phyloP scores from a whole-genome alignment of 2,888 invertebrate genomes.

The Euplagia quadripunctaria region DNA sequence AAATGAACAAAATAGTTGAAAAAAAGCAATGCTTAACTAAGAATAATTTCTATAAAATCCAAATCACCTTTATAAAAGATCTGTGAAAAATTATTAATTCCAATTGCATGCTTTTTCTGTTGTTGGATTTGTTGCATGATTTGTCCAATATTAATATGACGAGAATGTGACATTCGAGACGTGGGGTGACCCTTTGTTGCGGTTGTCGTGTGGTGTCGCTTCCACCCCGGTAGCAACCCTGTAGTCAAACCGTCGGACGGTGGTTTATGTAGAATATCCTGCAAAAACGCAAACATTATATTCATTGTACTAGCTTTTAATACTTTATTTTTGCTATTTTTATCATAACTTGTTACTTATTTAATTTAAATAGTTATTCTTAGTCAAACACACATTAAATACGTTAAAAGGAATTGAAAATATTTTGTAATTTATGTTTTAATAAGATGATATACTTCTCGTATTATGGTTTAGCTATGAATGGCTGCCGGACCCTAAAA shows the following conservation, averaged over 20 bases:
- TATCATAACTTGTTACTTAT: too few species aligned
- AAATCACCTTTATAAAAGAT: background rate
- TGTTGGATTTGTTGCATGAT: background rate
- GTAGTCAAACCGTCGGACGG: background rate
- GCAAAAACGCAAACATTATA: too few species aligned
- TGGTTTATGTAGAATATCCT: background rate
- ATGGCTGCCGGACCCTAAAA: too few species aligned
- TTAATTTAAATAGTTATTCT: too few species aligned
- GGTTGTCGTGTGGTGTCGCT: background rate
- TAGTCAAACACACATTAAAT: too few species aligned
- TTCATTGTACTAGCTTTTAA: too few species aligned
- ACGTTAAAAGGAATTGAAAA: too few species aligned
- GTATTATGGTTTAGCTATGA: too few species aligned
- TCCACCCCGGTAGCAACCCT: background rate
- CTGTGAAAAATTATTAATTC: background rate
- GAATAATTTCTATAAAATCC: background rate
- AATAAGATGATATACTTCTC: too few species aligned
- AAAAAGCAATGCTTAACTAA: background rate
- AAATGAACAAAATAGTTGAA: background rate
- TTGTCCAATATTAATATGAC: background rate
- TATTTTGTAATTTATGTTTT: too few species aligned
- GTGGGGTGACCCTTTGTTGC: background rate
- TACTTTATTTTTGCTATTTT: too few species aligned
- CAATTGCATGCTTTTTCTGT: background rate
- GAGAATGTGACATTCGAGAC: background rate